A percentile compares a stretch with the other conserved stretches of the same genome.
Evolutionary conservation across 2,797 vertebrate genomes (phyloP).

Genomic region (Falco naumanni): DNA sequence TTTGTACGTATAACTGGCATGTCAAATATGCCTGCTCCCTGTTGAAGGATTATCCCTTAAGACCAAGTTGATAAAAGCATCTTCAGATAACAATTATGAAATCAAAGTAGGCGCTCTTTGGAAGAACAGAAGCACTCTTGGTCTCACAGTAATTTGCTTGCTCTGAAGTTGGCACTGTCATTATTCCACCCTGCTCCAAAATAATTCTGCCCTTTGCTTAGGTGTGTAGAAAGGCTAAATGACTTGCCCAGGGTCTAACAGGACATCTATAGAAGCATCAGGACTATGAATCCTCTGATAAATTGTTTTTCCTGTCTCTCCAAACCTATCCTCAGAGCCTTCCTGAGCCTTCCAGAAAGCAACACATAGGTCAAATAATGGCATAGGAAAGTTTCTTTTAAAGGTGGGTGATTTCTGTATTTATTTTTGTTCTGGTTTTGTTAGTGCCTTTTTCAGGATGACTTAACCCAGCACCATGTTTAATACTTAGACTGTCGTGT

Average conservation of each 20-base stretch:
- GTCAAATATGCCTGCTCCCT: background rate
- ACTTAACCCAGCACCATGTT: background rate
- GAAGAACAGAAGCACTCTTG: background rate
- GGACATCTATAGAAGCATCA: background rate
- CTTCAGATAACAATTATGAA: background rate
- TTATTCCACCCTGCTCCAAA: background rate
- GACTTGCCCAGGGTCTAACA: background rate
- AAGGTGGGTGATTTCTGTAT: background rate
- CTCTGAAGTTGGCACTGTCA: background rate
- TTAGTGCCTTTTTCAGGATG: background rate
- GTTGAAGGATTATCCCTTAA: background rate
- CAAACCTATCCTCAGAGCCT: background rate
- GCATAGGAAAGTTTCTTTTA: background rate
- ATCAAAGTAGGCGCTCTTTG: background rate
- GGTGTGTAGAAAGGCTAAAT: background rate
- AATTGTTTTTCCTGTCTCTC: background rate
- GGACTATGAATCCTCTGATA: background rate
- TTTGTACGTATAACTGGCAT: rapidly evolving
- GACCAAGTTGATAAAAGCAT: background rate
- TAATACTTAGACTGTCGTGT: background rate
- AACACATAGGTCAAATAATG: background rate
- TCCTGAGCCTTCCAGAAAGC: background rate
- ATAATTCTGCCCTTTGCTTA: background rate
- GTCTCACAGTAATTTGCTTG: background rate
- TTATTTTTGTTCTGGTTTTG: background rate